These are phyloP conservation scores for Corythornis madagascariensis DNA, from an alignment of 2,113 vertebrate species.

Conservation along the genomic window DNA sequence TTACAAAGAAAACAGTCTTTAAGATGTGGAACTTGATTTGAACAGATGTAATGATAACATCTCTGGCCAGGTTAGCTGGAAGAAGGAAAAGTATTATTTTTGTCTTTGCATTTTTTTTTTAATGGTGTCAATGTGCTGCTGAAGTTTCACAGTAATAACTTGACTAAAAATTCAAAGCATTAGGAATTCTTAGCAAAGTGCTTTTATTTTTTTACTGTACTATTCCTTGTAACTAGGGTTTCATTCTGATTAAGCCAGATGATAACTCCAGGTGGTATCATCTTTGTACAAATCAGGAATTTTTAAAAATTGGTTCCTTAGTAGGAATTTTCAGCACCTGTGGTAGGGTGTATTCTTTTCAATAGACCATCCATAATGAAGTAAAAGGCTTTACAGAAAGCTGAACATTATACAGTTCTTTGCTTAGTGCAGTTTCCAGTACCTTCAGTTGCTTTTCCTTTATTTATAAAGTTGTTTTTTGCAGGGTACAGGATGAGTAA, in stretches of 20 bases:
- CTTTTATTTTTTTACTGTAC: background rate
- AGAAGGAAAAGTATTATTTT: background rate
- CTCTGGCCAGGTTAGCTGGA: background rate
- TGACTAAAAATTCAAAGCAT: background rate
- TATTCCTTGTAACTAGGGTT: background rate
- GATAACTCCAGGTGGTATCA: background rate
- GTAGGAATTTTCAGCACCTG: background rate
- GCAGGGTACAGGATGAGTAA: background rate
- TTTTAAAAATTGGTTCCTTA: background rate
- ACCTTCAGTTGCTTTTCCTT: background rate
- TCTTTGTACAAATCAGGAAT: background rate
- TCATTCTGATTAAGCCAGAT: background rate
- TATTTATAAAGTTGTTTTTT: background rate
- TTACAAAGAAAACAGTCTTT: conserved; percentile 4
- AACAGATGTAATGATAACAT: background rate
- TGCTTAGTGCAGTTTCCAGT: background rate
- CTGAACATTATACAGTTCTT: background rate
- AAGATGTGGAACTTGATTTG: conserved; percentile 6
- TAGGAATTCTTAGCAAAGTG: background rate
- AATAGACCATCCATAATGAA: background rate
- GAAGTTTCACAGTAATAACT: background rate
- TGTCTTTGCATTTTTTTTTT: background rate
- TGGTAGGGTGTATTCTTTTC: background rate
- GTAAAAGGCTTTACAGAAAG: background rate
- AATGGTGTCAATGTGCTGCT: background rate